These are phyloP conservation scores for Lepidotrigona ventralis DNA, from an alignment of 1,140 invertebrate species.

Conservation along the genomic window DNA sequence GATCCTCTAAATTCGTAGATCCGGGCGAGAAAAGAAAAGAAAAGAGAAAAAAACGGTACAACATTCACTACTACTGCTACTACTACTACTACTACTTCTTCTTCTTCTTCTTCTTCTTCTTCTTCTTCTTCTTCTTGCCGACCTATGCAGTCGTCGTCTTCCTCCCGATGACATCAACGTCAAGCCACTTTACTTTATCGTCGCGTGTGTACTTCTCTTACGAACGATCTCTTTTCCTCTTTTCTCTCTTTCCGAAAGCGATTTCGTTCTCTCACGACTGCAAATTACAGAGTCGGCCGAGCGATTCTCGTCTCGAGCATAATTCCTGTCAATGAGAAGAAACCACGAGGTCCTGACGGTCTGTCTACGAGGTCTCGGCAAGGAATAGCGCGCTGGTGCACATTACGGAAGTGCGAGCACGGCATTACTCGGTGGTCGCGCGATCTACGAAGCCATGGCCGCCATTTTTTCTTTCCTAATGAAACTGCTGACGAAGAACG, in stretches of 20 bases:
- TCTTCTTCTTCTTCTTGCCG: too few relatives aligned
- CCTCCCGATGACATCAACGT: slow-evolving; percentile 36
- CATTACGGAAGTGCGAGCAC: slow-evolving; percentile 34
- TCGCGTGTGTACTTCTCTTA: neutral
- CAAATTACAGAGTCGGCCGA: neutral
- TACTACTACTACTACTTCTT: too few relatives aligned
- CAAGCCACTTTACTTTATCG: slow-evolving; percentile 22
- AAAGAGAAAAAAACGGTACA: neutral
- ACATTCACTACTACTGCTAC: slow-evolving; percentile 31
- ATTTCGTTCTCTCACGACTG: neutral
- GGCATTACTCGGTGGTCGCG: slow-evolving; percentile 36
- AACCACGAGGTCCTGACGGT: neutral
- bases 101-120: too few relatives aligned
- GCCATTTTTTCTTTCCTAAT: slow-evolving; percentile 37
- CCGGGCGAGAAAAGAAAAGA: neutral
- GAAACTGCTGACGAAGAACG: slow-evolving; percentile 35
- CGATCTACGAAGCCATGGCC: slow-evolving; percentile 35
- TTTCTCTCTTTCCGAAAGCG: too few relatives aligned
- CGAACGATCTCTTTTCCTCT: too few relatives aligned
- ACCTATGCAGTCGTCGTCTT: neutral
- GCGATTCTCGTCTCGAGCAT: neutral
- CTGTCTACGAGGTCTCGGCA: neutral
- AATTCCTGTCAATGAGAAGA: neutral
- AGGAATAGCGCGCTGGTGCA: neutral
- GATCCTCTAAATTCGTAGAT: neutral